Conservation (phyloP, 2,888 invertebrate genomes). For the Hirtodrosophila histrioides region DNA sequence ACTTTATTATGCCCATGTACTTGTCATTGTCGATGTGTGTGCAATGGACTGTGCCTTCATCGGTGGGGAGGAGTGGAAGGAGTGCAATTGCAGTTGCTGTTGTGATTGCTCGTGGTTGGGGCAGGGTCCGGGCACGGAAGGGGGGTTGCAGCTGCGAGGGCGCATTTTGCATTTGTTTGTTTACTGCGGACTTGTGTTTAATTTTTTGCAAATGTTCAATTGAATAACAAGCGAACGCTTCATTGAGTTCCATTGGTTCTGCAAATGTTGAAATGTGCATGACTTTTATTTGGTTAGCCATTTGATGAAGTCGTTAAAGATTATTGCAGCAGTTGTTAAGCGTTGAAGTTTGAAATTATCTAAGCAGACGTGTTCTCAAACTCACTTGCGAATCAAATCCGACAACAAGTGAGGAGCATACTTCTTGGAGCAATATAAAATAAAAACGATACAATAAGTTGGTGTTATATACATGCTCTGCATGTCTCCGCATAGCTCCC, state of each 20-base stretch:
- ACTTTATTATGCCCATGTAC: slow-evolving; percentile 80
- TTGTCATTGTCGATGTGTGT: slow-evolving; percentile 77
- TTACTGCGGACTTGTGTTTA: slow-evolving; percentile 57
- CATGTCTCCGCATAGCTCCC: no score
- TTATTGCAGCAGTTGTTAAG: slow-evolving; percentile 28
- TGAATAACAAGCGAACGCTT: slow-evolving; percentile 71
- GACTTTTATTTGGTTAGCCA: slow-evolving; percentile 36
- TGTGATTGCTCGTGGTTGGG: slow-evolving; percentile 2
- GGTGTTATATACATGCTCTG: no score
- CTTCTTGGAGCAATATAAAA: no score
- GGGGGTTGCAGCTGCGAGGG: slow-evolving; percentile 21
- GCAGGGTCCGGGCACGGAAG: not conserved
- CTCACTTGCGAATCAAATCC: no score
- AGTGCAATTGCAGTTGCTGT: slow-evolving; percentile 47
- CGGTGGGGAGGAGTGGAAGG: slow-evolving; percentile 6
- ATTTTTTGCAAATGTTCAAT: slow-evolving; percentile 74
- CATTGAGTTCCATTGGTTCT: slow-evolving; percentile 49
- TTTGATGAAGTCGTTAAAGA: slow-evolving; percentile 9
- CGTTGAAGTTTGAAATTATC: no score
- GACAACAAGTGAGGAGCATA: no score
- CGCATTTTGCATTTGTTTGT: slow-evolving; percentile 61
- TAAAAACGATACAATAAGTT: no score
- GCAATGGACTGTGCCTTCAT: slow-evolving; percentile 70
- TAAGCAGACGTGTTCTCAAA: no score
- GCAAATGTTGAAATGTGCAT: slow-evolving; percentile 26